Evolutionary conservation across 2,113 vertebrate species (phyloP).

Genomic region (Callospermophilus lateralis): DNA sequence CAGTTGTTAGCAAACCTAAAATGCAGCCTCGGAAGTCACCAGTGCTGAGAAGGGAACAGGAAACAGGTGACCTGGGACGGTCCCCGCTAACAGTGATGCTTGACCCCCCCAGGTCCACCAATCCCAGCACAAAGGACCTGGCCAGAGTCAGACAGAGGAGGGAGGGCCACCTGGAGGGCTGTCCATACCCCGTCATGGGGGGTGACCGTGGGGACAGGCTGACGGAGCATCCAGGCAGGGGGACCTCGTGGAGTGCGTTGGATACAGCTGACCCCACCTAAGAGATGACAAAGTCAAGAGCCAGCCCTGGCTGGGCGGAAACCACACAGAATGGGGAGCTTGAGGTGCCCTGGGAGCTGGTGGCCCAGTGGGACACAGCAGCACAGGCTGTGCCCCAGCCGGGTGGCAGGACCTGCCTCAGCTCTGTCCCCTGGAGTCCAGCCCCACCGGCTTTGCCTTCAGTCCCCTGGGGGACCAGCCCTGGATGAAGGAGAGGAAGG

Average conservation of each 20-base stretch:
- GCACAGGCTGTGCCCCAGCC: background rate
- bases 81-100: no score
- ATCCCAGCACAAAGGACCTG: background rate
- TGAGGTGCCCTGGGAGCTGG: background rate
- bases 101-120: background rate
- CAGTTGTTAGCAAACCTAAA: no score
- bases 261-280: fast-evolving
- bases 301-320: background rate
- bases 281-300: background rate
- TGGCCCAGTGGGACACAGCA: fast-evolving
- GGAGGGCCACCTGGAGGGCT: background rate
- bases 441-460: background rate
- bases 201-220: background rate
- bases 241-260: fast-evolving
- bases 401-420: no score
- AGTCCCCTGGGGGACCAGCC: background rate
- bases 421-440: background rate
- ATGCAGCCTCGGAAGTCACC: no score
- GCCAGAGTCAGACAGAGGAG: background rate
- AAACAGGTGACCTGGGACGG: background rate
- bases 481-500: fast-evolving
- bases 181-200: fast-evolving
- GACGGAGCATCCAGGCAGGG: background rate
- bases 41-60: no score
- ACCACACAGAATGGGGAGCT: background rate